Base-by-base conservation (phyloP, 2,888 invertebrate genomes). In the Drosophila neutralis region DNA sequence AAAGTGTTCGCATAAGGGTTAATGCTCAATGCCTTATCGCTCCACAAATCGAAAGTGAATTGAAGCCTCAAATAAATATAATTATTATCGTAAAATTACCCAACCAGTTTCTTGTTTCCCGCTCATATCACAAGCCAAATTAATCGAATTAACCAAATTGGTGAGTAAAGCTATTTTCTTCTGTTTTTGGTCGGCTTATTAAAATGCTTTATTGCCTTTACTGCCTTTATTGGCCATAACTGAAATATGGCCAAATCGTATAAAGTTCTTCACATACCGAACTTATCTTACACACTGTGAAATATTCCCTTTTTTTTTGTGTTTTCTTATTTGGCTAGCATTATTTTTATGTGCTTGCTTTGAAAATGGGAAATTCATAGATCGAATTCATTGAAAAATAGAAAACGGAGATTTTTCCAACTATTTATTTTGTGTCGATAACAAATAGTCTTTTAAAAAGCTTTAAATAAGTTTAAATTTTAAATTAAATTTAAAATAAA, bases 41-140 rank as follows among this genome's bases (percentile, higher is more conserved):
- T 31, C 21, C 38, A 35, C 74, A 67, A 73, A 70, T 78, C 78
- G 65, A 78, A 78, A 78, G 75, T 78, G 75, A 78, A 78, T 78
- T 78, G 45, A 71, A 71, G 68, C 63, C 62, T 56, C 59, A 56
- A 75, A 70, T 61, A 78, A 71, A 65, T 66, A 75, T 8, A 45
- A 69, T 75, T 78, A 52, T 69, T 75, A 69, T 71, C 18, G 68
- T 61, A 56, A 45, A 24, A 71, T 78, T 78, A 53, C 75, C 38
- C 59, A 75, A 78, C 60, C 65, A 61, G 63, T 73, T 73, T 66
- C 51, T 21, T 24, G 52, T 63, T 53, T 29, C 24, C 57, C 15
- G 61, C 53, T 52, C 68, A 78, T 78, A 78, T 75, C 71, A 62
- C 52, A 64, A 77, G 52, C 52, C 67, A 68, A 64, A 69, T 68